Conservation (phyloP, 2,888 invertebrate species). For the Lithophane leautieri region DNA sequence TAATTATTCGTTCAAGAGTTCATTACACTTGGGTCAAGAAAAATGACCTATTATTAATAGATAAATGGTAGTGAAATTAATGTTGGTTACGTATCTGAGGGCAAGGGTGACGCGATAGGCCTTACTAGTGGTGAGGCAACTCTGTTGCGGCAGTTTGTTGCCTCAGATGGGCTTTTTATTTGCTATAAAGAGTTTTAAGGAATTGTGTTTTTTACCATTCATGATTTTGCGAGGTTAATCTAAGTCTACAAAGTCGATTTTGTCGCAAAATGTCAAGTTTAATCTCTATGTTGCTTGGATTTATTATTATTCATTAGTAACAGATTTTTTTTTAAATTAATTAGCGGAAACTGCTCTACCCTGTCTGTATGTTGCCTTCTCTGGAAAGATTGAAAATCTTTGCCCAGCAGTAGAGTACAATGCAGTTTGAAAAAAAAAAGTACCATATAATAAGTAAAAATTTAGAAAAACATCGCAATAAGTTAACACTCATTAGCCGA, state of each 20-base stretch:
- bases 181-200: not conserved
- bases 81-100: constrained; percentile 58
- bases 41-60: constrained; percentile 49
- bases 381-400: no score
- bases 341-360: not conserved
- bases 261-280: not conserved
- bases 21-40: constrained; percentile 53
- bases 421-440: no score
- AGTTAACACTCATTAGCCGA: not conserved
- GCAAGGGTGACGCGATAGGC: constrained; percentile 56
- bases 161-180: constrained; percentile 8
- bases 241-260: not conserved
- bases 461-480: no score
- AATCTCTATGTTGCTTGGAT: not conserved
- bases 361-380: no score
- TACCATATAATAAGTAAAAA: no score
- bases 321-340: not conserved
- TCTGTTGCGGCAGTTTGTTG: constrained; percentile 50
- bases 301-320: no score
- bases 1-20: constrained; percentile 35
- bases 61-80: constrained; percentile 54
- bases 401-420: no score
- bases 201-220: not conserved
- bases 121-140: constrained; percentile 40
- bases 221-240: not conserved